phyloP scores from a whole-genome alignment of 2,888 invertebrate genomes.

The Torymus auratus region DNA sequence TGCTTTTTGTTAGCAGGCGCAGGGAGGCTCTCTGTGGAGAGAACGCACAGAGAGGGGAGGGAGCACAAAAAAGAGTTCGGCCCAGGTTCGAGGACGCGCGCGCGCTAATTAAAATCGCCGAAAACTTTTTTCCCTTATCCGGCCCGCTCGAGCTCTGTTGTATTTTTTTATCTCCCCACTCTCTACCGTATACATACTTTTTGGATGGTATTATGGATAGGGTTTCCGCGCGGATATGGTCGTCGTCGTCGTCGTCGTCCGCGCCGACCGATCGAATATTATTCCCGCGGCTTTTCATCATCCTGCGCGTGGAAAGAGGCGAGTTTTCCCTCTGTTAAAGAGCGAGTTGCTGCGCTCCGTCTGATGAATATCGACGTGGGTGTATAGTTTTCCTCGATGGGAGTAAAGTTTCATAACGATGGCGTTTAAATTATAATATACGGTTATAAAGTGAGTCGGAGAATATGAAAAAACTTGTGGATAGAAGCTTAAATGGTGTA shows the following conservation, averaged over 20 bases:
- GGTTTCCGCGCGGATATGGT: too few species aligned
- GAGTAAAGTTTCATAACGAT: too few species aligned
- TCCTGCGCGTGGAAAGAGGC: background rate
- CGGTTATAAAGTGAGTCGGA: too few species aligned
- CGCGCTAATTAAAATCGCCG: slow-evolving; percentile 56
- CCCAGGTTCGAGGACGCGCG: slow-evolving; percentile 52
- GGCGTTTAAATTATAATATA: too few species aligned
- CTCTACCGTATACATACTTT: background rate
- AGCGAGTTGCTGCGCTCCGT: too few species aligned
- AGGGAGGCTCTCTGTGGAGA: slow-evolving; percentile 5
- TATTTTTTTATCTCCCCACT: background rate
- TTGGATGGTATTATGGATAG: background rate
- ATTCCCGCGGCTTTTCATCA: slow-evolving; percentile 20
- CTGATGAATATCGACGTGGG: too few species aligned
- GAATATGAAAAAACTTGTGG: too few species aligned
- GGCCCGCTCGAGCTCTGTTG: background rate
- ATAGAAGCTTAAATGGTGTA: too few species aligned
- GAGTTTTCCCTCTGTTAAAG: background rate
- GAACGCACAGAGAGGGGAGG: background rate
- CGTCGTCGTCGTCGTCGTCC: too few species aligned
- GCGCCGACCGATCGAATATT: slow-evolving; percentile 29
- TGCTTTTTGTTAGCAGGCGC: slow-evolving; percentile 45
- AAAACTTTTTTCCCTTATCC: slow-evolving; percentile 48
- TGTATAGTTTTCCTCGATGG: too few species aligned
- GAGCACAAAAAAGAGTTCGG: slow-evolving; percentile 36